Percentiles rank a stretch among this genome's conserved stretches.
Evolutionary conservation across 2,888 invertebrate genomes (phyloP).

Genomic region (Fabriciana adippe): DNA sequence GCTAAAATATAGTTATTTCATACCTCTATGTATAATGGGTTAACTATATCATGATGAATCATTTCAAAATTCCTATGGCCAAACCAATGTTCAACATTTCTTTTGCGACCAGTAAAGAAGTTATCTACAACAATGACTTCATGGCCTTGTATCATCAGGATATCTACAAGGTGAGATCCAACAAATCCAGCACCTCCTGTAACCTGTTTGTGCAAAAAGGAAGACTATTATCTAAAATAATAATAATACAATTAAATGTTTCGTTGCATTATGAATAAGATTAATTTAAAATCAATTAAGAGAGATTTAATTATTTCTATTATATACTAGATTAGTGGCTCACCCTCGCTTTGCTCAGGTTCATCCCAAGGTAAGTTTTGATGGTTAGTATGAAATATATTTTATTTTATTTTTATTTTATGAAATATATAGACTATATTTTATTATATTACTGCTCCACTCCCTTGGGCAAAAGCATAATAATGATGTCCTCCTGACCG

Average conservation of each 20-base stretch:
- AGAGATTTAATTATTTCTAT: no score
- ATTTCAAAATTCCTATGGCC: slow-evolving; percentile 99
- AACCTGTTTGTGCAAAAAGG: slow-evolving; percentile 77
- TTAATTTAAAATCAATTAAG: neutral
- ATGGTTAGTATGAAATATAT: no score
- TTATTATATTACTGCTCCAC: no score
- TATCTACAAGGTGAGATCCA: slow-evolving; percentile 98
- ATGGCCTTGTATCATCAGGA: slow-evolving; percentile 96
- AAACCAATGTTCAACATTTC: slow-evolving; percentile 99
- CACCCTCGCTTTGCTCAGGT: no score
- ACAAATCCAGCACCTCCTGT: slow-evolving; percentile 99
- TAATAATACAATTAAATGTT: neutral
- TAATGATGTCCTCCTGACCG: no score
- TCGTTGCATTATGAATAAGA: neutral
- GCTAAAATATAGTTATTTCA: slow-evolving; percentile 8
- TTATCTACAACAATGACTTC: slow-evolving; percentile 98
- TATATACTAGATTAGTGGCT: no score
- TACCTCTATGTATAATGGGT: slow-evolving; percentile 96
- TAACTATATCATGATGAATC: slow-evolving; percentile 99
- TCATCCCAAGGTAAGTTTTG: no score
- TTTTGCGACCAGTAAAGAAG: slow-evolving; percentile 98
- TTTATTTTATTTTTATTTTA: no score
- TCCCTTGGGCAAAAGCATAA: no score
- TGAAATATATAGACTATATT: no score
- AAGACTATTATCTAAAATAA: neutral